Evolutionary conservation across 1,140 invertebrate species (phyloP).

Genomic region (Phenacoccus solenopsis): DNA sequence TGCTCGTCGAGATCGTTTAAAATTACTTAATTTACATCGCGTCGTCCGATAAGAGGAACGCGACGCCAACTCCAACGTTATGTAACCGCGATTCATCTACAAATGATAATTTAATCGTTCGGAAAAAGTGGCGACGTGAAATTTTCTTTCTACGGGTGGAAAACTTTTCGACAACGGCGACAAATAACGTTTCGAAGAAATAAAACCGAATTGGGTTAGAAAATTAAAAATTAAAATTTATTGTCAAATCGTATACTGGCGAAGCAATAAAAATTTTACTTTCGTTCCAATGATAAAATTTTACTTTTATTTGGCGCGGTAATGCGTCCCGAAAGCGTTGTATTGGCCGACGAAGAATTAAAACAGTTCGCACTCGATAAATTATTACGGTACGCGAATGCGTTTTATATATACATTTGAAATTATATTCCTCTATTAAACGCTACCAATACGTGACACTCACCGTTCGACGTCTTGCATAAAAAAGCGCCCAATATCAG

Average conservation of each 20-base stretch:
- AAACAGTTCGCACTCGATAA: background rate
- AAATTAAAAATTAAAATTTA: conserved; percentile 4
- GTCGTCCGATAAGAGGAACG: too few species aligned
- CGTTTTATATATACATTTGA: background rate
- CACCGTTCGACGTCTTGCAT: conserved; percentile 3
- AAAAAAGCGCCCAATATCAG: conserved; percentile 5
- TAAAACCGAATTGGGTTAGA: background rate
- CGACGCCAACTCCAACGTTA: too few species aligned
- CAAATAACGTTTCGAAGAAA: background rate
- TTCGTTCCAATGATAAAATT: background rate
- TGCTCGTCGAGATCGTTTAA: too few species aligned
- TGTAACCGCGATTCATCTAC: background rate
- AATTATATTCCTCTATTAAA: background rate
- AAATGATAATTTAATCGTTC: conserved; percentile 3
- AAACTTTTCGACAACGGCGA: background rate
- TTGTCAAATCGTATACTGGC: background rate
- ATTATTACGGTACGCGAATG: background rate
- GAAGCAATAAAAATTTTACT: background rate
- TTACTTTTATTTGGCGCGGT: background rate
- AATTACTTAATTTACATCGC: too few species aligned
- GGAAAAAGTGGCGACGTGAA: background rate
- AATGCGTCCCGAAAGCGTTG: background rate
- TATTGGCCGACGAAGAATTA: background rate
- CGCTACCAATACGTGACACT: background rate
- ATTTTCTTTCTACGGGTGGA: background rate